Evolutionary conservation across 2,113 vertebrate species (phyloP), one percentile per base, ranked within the genome.

Genomic region (Alligator mississippiensis): DNA sequence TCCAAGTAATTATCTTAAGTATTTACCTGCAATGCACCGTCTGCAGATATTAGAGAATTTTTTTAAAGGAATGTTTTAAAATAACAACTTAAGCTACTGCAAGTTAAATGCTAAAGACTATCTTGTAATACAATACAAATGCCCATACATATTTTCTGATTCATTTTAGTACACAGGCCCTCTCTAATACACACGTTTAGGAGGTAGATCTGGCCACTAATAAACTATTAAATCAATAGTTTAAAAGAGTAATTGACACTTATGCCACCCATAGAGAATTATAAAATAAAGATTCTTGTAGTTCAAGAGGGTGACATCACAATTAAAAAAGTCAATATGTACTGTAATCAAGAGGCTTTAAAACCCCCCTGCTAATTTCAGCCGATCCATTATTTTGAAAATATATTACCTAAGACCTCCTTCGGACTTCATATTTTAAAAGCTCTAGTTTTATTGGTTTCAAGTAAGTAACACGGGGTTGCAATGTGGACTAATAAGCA

Each of bases 111-210:
- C 4, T 11, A 6, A 91, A 47, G 47, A 62, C 12, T 80, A 54
- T 62, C 85, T 82, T 78, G 81, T 61, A 28, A 60, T 21, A 66
- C 27, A 10, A 34, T 61, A 61, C 81, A 81, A 63, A 90, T 47
- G 66, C 55, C 19, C 12, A 5, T 9, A 57, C n/a, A 6, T 75
- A 28, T 9, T 16, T 80, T 94, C 83, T 3, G 47, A 47, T 47
- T 47, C 47, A 47, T 47, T 47, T 47, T 47, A 47, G 47, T 47
- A 47, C 47, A 47, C 47, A 47, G 47, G 47, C 47, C 9, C 7
- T 47, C 47, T 47, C 9, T 58, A 79, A 58, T 16, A 61, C 0
- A n/a, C 5, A 25, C 9, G 59, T n/a, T 58, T 76, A 0, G 0
- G 30, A 68, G 4, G 6, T 19, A 74, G 75, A 61, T 57, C 30